These are phyloP conservation scores for Cerastis leucographa DNA, from an alignment of 2,888 invertebrate genomes.

Conservation along the genomic window DNA sequence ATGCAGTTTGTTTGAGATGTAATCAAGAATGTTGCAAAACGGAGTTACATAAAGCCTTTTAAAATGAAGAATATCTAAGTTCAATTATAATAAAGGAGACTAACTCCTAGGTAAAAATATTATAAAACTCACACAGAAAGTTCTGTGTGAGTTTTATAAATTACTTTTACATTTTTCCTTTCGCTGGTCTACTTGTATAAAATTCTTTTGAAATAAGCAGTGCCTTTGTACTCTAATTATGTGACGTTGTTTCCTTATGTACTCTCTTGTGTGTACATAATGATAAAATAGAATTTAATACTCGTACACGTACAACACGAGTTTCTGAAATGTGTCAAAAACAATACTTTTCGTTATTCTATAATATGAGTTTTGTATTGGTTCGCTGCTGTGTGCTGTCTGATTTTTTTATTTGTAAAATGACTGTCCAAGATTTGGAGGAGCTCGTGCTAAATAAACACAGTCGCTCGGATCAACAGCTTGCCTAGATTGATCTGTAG, in stretches of 20 bases:
- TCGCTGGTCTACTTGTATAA: neutral
- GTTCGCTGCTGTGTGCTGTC: neutral
- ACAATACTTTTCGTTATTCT: neutral
- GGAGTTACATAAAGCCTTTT: neutral
- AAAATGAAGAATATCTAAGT: neutral
- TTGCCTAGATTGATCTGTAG: too few relatives aligned
- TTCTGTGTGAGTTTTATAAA: too few relatives aligned
- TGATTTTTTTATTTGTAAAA: neutral
- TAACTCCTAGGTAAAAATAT: too few relatives aligned
- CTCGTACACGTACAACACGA: neutral
- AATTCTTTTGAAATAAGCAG: neutral
- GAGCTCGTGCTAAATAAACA: too few relatives aligned
- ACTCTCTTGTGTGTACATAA: neutral
- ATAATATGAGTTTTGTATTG: neutral
- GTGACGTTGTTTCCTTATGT: neutral
- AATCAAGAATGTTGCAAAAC: slow-evolving; percentile 15
- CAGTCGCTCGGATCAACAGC: too few relatives aligned
- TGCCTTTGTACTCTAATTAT: neutral
- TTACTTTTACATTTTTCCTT: neutral
- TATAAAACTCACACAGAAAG: too few relatives aligned
- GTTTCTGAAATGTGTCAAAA: neutral
- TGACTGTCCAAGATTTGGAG: too few relatives aligned
- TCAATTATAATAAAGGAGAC: neutral
- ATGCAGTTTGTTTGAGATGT: slow-evolving; percentile 25
- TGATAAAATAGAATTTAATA: neutral